These are phyloP conservation scores for Globia sparganii DNA, from an alignment of 2,888 invertebrate species.

Conservation along the genomic window DNA sequence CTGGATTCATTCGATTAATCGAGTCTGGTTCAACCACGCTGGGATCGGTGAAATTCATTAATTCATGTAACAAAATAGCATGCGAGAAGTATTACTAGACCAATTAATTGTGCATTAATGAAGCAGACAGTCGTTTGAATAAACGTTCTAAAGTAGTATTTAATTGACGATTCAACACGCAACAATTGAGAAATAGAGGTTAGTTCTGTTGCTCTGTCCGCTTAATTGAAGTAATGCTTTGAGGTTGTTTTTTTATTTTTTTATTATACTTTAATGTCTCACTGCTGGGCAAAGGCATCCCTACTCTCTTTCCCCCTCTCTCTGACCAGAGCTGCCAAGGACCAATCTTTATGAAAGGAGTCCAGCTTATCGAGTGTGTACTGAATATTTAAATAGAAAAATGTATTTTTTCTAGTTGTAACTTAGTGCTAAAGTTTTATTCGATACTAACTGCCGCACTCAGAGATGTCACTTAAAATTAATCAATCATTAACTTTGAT, in stretches of 20 bases:
- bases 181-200: constrained; percentile 80
- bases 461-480: too few relatives aligned
- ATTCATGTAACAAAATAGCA: constrained; percentile 65
- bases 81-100: constrained; percentile 64
- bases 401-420: background rate
- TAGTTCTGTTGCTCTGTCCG: constrained; percentile 61
- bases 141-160: constrained; percentile 82
- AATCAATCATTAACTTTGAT: too few relatives aligned
- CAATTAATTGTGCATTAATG: constrained; percentile 78
- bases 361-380: constrained; percentile 18
- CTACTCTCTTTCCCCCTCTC: background rate
- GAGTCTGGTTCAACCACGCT: too few relatives aligned
- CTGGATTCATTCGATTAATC: too few relatives aligned
- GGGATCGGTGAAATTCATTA: too few relatives aligned
- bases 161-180: constrained; percentile 84
- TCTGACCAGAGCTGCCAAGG: background rate
- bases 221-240: constrained; percentile 43
- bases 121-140: constrained; percentile 71
- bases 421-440: background rate
- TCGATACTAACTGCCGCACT: too few relatives aligned
- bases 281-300: background rate
- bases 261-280: background rate
- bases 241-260: background rate
- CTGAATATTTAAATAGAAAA: constrained; percentile 13
- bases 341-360: background rate